A percentile compares a stretch with the other conserved stretches of the same genome.
phyloP scores from a whole-genome alignment of 2,888 invertebrate genomes.

The Empis stercorea region DNA sequence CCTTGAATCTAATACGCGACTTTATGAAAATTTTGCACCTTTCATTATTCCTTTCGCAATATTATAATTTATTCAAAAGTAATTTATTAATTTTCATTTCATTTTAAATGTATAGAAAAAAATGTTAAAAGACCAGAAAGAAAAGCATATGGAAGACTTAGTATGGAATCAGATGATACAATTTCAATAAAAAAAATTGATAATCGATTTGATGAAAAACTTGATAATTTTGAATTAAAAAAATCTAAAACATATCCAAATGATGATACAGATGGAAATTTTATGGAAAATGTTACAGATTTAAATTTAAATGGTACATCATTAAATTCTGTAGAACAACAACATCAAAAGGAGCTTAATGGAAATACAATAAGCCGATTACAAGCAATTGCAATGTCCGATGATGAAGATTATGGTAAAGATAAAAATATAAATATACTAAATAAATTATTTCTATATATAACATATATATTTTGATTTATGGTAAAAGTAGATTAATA shows the following conservation, averaged over 20 bases:
- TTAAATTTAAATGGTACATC: constrained; percentile 5
- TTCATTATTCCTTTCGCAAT: too few species aligned
- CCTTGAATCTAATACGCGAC: too few species aligned
- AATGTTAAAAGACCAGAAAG: constrained; percentile 14
- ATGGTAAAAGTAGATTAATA: too few species aligned
- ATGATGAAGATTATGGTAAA: constrained; percentile 35
- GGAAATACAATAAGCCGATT: constrained; percentile 35
- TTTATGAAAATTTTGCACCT: too few species aligned
- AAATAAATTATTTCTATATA: too few species aligned
- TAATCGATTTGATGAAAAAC: constrained; percentile 1
- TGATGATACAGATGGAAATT: constrained; percentile 2
- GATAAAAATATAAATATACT: not conserved
- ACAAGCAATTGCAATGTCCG: constrained; percentile 36
- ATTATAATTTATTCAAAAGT: too few species aligned
- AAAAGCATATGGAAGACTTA: constrained; percentile 15
- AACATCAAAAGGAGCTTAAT: constrained; percentile 26
- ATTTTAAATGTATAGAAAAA: too few species aligned
- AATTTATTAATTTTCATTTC: too few species aligned
- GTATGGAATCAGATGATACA: constrained; percentile 18
- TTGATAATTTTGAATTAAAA: constrained; percentile 3
- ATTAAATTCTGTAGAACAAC: constrained; percentile 14
- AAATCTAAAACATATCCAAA: constrained; percentile 20
- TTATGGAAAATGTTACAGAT: not conserved
- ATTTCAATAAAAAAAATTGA: constrained; percentile 5
- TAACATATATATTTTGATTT: not conserved